phyloP scores from a whole-genome alignment of 2,888 invertebrate genomes.

The Drosophila greeni region DNA sequence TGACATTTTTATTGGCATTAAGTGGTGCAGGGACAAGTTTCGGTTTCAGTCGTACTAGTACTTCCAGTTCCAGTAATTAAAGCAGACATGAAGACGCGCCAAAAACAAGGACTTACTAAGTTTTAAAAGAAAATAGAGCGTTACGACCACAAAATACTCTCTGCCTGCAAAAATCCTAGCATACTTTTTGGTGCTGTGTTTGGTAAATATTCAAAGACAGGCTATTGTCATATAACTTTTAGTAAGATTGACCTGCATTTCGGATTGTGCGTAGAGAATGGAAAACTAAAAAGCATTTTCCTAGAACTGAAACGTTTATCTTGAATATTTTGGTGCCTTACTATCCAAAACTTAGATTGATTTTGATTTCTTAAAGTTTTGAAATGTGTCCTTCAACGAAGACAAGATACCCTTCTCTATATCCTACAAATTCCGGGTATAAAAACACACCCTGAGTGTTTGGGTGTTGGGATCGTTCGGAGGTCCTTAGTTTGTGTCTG shows the following conservation, averaged over 20 bases:
- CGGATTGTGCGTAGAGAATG: neutral
- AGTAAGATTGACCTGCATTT: no score
- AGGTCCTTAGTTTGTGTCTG: conserved; percentile 7
- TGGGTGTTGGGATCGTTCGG: conserved; percentile 30
- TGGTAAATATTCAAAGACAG: no score
- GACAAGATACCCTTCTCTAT: neutral
- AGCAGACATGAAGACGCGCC: conserved; percentile 59
- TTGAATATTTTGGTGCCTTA: neutral
- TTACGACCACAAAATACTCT: conserved; percentile 3
- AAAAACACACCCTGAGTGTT: conserved; percentile 12
- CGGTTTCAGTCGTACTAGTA: conserved; percentile 16
- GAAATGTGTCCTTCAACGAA: neutral
- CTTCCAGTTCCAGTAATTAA: conserved; percentile 61
- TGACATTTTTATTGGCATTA: conserved; percentile 45
- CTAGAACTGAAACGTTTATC: no score
- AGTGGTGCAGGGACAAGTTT: conserved; percentile 43
- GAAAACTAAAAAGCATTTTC: neutral
- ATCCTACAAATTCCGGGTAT: conserved; percentile 1
- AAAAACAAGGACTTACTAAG: conserved; percentile 23
- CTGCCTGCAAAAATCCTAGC: neutral
- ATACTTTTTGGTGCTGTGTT: neutral
- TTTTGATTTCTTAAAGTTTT: no score
- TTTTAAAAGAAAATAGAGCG: neutral
- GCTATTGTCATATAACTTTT: neutral
- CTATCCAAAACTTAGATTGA: neutral